Evolutionary conservation across 2,113 vertebrate species (phyloP).

Genomic region (Pygoscelis antarcticus): DNA sequence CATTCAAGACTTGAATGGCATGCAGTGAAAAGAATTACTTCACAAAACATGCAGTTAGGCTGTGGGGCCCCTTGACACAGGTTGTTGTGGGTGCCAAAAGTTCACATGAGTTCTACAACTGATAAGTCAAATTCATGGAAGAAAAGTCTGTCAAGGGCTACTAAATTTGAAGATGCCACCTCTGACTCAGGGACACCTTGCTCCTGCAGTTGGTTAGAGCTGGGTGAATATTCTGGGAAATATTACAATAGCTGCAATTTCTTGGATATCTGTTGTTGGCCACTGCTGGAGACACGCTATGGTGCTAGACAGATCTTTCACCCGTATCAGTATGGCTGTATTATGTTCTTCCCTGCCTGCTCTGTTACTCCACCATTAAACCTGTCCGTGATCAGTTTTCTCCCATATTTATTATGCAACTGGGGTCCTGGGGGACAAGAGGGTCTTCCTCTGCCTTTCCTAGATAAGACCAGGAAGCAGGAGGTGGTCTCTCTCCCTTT

Average conservation of each 20-base stretch:
- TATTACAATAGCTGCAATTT: not conserved
- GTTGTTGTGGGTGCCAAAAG: not conserved
- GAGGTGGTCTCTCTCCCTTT: not conserved
- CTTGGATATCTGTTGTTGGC: not conserved
- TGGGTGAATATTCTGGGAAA: not conserved
- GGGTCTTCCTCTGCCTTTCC: not conserved
- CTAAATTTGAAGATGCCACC: not conserved
- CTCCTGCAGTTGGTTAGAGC: not conserved
- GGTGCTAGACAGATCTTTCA: not conserved
- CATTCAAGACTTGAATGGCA: not conserved
- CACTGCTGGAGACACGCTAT: not conserved
- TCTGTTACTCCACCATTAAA: not conserved
- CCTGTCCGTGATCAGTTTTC: not conserved
- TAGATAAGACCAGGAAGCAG: not conserved
- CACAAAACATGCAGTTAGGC: not conserved
- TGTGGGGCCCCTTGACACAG: not conserved
- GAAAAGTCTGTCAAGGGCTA: not conserved
- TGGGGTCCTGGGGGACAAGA: not conserved
- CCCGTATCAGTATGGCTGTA: not conserved
- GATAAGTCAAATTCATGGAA: not conserved
- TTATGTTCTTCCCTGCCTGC: not conserved
- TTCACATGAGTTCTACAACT: not conserved
- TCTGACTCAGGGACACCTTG: not conserved
- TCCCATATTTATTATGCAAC: not conserved
- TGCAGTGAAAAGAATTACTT: not conserved